phyloP scores from a whole-genome alignment of 2,113 vertebrate genomes.

The Eupsittula cactorum region DNA sequence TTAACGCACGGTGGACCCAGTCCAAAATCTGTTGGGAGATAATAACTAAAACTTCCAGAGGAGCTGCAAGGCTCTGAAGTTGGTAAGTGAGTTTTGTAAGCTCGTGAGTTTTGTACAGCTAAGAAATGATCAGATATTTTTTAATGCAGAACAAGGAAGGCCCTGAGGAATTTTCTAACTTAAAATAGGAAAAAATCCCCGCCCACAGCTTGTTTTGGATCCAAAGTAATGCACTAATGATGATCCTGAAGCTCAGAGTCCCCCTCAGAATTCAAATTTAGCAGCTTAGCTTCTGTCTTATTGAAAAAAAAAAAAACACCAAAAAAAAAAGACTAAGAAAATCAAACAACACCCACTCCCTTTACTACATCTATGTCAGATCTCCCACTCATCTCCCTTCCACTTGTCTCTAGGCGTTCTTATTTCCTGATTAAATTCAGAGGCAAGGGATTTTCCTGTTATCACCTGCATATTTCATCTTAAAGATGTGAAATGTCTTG shows the following conservation, averaged over 20 bases:
- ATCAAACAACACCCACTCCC: constrained; percentile 29
- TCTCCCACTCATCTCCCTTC: constrained; percentile 29
- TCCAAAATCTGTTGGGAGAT: neutral
- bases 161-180: constrained; percentile 16
- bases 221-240: neutral
- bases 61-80: neutral
- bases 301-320: neutral
- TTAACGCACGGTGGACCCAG: rapidly evolving
- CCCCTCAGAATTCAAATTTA: constrained; percentile 40
- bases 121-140: neutral
- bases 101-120: neutral
- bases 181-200: constrained; percentile 24
- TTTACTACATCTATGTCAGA: constrained; percentile 58
- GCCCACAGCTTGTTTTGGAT: neutral
- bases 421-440: neutral
- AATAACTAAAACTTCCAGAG: neutral
- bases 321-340: constrained; percentile 19
- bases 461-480: neutral
- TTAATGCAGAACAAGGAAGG: constrained; percentile 7
- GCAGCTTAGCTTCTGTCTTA: neutral
- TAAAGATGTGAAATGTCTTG: neutral
- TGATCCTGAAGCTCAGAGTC: constrained; percentile 12
- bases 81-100: neutral
- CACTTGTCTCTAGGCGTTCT: neutral
- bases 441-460: constrained; percentile 33